Evolutionary conservation across 64 coral and sea anemone species (phyloP).

Genomic region (Montipora cactus): DNA sequence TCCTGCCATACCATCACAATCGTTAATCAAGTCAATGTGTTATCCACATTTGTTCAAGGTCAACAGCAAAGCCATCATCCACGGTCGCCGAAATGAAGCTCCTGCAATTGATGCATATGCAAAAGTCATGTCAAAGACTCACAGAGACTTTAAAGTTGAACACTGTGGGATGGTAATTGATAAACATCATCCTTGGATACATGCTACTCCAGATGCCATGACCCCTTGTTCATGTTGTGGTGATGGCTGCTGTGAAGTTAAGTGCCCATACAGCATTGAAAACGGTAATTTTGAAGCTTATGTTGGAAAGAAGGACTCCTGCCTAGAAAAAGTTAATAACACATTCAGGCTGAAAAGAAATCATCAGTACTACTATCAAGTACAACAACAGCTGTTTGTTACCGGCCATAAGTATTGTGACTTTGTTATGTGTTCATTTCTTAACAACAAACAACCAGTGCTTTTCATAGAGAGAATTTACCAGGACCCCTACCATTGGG

Average conservation of each 20-base stretch:
- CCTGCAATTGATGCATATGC: neutral
- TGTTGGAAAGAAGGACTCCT: neutral
- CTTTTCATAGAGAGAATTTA: neutral
- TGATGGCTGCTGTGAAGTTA: neutral
- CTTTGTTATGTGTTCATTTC: slow-evolving; percentile 55
- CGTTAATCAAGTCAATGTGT: slow-evolving; percentile 26
- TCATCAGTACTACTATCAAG: neutral
- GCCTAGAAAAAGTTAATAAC: neutral
- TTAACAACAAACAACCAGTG: neutral
- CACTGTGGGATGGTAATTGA: too few relatives aligned
- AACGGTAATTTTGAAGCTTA: neutral
- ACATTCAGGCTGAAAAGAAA: slow-evolving; percentile 7
- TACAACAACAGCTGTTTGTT: slow-evolving; percentile 45
- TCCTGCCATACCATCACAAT: slow-evolving; percentile 21
- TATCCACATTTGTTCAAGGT: slow-evolving; percentile 8
- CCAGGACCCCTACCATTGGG: neutral
- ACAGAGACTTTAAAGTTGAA: slow-evolving; percentile 10
- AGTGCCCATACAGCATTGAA: neutral
- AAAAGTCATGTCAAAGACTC: neutral
- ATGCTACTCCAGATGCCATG: too few relatives aligned
- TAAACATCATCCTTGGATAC: too few relatives aligned
- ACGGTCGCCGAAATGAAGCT: neutral
- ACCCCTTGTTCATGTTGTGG: too few relatives aligned
- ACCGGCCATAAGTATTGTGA: neutral
- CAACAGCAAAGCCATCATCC: neutral